Base-by-base conservation (phyloP, 30 jellyfish, hydroid and myxozoan species). In the Aurelia coerulea region DNA sequence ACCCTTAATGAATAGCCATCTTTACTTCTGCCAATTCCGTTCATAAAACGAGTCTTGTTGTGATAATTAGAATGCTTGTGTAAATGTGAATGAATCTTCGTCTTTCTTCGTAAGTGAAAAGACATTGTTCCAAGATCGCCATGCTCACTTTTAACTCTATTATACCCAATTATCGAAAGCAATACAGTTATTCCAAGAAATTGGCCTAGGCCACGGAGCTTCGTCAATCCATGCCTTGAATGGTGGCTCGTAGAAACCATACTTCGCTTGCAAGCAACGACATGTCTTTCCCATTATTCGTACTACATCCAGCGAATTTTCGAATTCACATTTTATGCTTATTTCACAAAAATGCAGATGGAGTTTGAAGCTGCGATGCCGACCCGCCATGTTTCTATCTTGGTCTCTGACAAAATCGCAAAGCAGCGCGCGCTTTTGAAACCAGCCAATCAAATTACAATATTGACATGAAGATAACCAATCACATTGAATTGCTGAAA, bases 111-210 rank as follows among this genome's bases (percentile, higher is more conserved):
- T 73, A 92, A 74, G 51, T 92, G 95, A 80, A 68, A 92, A 41
- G 98, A 92, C n/a, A 79, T 79, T 10, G 88, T 29, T 32, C 96
- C 96, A 46, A 88, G 91, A 42, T 88, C 96, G 68, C 90, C 90
- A 37, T 88, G 96, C 58, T 84, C 93, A 50, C 88, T 62, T 23
- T 33, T 53, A 58, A 74, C 83, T 62, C 88, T 84, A 13, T 23
- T 49, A 23, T 74, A 31, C 12, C 72, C 60, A 70, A 72, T 42
- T 13, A 70, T 77, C 17, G 66, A 51, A 16, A 51, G 56, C 54
- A 68, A 50, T 6, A 84, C 59, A 23, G 75, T 33, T 67, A 84
- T 56, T 66, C 50, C 33, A 41, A 79, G 58, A 32, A 75, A 15
- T 14, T 8, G 80, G 80, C 80, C 58, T 17, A 70, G 23, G 6